Evolutionary conservation across 30 jellyfish, hydroid and myxozoan genomes (phyloP).

Genomic region (Hydractinia symbiolongicarpus): DNA sequence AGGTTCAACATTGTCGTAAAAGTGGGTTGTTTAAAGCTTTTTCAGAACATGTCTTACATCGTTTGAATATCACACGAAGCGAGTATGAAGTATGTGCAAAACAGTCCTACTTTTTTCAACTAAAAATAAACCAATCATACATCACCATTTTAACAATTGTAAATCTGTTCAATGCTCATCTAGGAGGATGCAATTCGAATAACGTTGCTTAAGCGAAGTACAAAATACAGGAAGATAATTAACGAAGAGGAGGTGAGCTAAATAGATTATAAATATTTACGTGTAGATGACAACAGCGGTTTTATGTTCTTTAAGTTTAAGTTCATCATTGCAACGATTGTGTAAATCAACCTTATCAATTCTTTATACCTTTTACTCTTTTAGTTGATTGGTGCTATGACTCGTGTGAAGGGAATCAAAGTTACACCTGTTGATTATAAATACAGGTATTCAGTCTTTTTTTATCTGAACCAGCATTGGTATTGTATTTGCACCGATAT

Average conservation of each 20-base stretch:
- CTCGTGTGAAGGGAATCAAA: slow-evolving; percentile 32
- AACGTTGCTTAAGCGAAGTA: slow-evolving; percentile 54
- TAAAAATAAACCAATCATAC: background rate
- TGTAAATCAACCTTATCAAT: no score
- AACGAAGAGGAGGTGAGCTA: slow-evolving; percentile 60
- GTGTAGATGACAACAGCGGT: no score
- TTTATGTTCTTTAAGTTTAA: no score
- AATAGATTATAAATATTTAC: background rate
- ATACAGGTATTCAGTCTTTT: background rate
- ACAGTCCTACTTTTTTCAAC: background rate
- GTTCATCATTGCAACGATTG: no score
- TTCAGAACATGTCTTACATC: slow-evolving; percentile 55
- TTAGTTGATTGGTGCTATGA: slow-evolving; percentile 77
- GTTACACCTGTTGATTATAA: slow-evolving; percentile 62
- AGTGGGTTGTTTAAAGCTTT: slow-evolving; percentile 63
- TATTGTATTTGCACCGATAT: no score
- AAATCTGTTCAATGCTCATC: background rate
- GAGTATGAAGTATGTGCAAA: slow-evolving; percentile 26
- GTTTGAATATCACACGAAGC: slow-evolving; percentile 46
- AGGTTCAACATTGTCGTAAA: slow-evolving; percentile 62
- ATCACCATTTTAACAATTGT: no score
- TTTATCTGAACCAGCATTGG: background rate
- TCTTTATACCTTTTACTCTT: background rate
- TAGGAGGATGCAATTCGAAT: slow-evolving; percentile 50
- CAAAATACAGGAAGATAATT: slow-evolving; percentile 55